Percentiles rank a stretch among this genome's conserved stretches.
phyloP scores from a whole-genome alignment of 1,140 invertebrate genomes.

The Neodiprion pinetum region DNA sequence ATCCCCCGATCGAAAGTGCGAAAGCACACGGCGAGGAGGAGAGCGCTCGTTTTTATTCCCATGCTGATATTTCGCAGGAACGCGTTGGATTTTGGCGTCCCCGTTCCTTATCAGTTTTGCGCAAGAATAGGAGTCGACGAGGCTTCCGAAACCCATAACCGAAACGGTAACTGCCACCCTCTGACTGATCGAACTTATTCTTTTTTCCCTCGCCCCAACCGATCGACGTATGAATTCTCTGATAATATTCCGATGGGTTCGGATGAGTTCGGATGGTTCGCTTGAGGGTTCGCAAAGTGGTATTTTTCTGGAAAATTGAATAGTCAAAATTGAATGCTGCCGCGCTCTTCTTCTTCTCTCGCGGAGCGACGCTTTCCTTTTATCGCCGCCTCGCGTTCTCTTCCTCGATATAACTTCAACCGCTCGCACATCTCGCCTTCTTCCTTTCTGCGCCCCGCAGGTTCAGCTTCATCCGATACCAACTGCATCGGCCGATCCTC shows the following conservation, averaged over 20 bases:
- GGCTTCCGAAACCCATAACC: conserved; percentile 64
- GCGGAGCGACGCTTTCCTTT: background rate
- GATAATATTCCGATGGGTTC: conserved; percentile 38
- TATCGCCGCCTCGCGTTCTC: background rate
- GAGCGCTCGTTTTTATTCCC: background rate
- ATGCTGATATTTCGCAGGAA: background rate
- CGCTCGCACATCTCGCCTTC: background rate
- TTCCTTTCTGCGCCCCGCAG: background rate
- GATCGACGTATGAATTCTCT: conserved; percentile 14
- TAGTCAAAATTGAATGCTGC: conserved; percentile 53
- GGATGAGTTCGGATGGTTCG: background rate
- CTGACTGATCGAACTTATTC: conserved; percentile 60
- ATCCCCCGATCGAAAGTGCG: background rate
- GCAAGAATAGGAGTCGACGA: conserved; percentile 62
- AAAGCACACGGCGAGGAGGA: conserved; percentile 1
- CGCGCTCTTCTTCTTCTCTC: conserved; percentile 8
- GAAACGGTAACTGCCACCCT: conserved; percentile 63
- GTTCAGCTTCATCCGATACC: background rate
- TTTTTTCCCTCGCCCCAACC: conserved; percentile 36
- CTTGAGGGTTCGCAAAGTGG: conserved; percentile 22
- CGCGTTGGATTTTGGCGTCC: background rate
- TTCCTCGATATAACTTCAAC: background rate
- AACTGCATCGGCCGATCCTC: background rate
- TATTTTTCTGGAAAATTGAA: conserved; percentile 57
- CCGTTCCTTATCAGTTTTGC: conserved; percentile 59